Percentiles rank a stretch among this genome's conserved stretches.
Conservation (phyloP, 30 jellyfish, hydroid and myxozoan genomes). For the Rhopilema esculentum region DNA sequence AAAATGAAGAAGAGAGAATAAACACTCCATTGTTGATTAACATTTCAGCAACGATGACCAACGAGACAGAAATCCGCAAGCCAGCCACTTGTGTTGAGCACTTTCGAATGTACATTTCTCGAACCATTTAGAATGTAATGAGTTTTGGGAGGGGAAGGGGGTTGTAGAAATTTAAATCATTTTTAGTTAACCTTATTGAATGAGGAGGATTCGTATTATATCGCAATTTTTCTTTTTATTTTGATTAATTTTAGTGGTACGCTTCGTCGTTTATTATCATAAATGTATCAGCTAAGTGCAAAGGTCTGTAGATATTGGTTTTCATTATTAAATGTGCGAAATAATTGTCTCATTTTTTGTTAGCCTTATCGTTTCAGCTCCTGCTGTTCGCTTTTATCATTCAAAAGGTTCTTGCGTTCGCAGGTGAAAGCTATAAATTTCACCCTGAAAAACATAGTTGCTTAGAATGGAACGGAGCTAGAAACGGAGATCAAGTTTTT, state of each 20-base stretch:
- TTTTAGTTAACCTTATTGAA: not conserved
- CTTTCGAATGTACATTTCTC: not conserved
- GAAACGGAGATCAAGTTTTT: too few relatives aligned
- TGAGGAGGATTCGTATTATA: not conserved
- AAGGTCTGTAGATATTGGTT: not conserved
- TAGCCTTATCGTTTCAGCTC: not conserved
- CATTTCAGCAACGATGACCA: too few relatives aligned
- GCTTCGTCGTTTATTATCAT: not conserved
- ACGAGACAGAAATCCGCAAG: too few relatives aligned
- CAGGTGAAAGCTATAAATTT: too few relatives aligned
- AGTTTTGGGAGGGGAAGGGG: not conserved
- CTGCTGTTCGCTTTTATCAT: too few relatives aligned
- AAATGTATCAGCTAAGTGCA: not conserved
- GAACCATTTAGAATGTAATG: not conserved
- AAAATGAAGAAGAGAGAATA: too few relatives aligned
- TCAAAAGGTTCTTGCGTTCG: too few relatives aligned
- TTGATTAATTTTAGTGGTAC: not conserved
- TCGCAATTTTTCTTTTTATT: too few relatives aligned
- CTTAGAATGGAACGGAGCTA: too few relatives aligned
- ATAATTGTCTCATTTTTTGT: not conserved
- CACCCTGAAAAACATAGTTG: too few relatives aligned
- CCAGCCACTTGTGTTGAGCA: not conserved
- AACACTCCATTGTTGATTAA: too few relatives aligned
- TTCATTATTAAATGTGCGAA: not conserved
- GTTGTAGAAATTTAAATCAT: not conserved